These are phyloP conservation scores for Caranx ignobilis DNA, from an alignment of 2,113 vertebrate genomes.

Conservation along the genomic window DNA sequence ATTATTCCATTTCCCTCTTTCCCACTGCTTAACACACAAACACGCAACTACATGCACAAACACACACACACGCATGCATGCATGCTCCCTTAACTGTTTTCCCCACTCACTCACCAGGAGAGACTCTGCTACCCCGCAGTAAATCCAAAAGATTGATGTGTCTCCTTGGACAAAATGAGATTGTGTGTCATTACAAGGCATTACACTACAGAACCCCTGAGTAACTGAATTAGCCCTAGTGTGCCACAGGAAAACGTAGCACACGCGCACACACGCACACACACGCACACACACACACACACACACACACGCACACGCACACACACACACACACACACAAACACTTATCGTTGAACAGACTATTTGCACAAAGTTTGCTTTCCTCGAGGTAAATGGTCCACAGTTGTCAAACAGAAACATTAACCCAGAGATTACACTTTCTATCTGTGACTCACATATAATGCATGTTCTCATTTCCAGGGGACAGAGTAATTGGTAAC, in stretches of 20 bases:
- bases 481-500: neutral
- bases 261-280: constrained; percentile 18
- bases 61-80: constrained; percentile 21
- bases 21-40: constrained; percentile 75
- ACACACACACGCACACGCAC: constrained; percentile 21
- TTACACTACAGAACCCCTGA: constrained; percentile 74
- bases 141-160: constrained; percentile 82
- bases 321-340: constrained; percentile 20
- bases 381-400: constrained; percentile 28
- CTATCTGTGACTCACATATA: neutral
- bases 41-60: constrained; percentile 59
- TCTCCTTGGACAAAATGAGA: constrained; percentile 79
- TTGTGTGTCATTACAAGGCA: constrained; percentile 79
- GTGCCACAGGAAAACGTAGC: constrained; percentile 60
- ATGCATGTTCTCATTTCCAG: neutral
- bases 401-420: constrained; percentile 19
- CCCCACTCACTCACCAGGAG: constrained; percentile 66
- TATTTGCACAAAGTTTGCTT: constrained; percentile 40
- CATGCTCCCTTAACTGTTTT: constrained; percentile 35
- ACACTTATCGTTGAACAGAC: constrained; percentile 35
- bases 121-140: constrained; percentile 68
- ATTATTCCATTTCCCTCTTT: constrained; percentile 82
- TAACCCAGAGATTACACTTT: constrained; percentile 5
- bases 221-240: constrained; percentile 77
- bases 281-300: constrained; percentile 18